These are phyloP conservation scores for Colostygia pectinataria DNA, from an alignment of 2,888 invertebrate genomes.

Conservation along the genomic window DNA sequence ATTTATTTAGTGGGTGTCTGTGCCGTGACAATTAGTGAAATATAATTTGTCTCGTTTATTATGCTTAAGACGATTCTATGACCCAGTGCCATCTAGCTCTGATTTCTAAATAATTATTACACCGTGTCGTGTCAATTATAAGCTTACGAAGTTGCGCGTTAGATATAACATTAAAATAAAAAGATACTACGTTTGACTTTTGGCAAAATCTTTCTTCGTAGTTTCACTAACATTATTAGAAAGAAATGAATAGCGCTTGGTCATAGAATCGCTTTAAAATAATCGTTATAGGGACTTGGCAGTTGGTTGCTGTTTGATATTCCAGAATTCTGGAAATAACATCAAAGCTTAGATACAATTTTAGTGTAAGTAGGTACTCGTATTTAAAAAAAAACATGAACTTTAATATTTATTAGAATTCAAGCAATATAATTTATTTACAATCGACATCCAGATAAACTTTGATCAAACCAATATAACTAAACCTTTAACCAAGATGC, in stretches of 20 bases:
- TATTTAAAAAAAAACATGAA: background rate
- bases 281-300: too few relatives aligned
- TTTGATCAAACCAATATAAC: constrained; percentile 9
- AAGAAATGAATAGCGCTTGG: too few relatives aligned
- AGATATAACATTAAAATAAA: too few relatives aligned
- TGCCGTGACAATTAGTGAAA: constrained; percentile 39
- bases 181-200: too few relatives aligned
- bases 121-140: too few relatives aligned
- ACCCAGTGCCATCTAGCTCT: too few relatives aligned
- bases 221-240: too few relatives aligned
- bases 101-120: background rate
- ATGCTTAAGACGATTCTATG: constrained; percentile 22
- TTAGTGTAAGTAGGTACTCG: background rate
- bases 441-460: constrained; percentile 1
- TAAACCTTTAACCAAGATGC: constrained; percentile 18
- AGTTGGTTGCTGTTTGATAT: constrained; percentile 3
- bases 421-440: background rate
- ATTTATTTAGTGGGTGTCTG: constrained; percentile 43
- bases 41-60: constrained; percentile 29
- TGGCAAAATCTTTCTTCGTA: too few relatives aligned
- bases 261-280: too few relatives aligned
- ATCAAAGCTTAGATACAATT: constrained; percentile 5
- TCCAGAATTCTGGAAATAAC: background rate
- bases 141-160: too few relatives aligned
- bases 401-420: too few relatives aligned